A percentile compares a stretch with the other conserved stretches of the same genome.
These are phyloP conservation scores for Apis cerana DNA, from an alignment of 1,140 invertebrate genomes.

Conservation along the genomic window DNA sequence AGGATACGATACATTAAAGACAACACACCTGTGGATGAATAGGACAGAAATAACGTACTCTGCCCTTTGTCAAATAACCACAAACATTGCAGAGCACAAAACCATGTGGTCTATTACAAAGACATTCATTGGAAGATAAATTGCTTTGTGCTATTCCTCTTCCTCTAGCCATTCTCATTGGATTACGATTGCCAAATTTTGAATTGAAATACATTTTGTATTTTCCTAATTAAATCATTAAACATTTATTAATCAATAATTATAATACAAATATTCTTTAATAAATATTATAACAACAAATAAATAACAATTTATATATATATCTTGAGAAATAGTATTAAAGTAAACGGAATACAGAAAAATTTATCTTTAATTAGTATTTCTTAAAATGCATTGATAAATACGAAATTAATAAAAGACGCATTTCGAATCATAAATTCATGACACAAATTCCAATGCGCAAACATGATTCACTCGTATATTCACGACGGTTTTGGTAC, in stretches of 20 bases:
- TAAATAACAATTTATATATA: background rate
- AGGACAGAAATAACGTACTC: slow-evolving; percentile 56
- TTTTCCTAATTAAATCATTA: background rate
- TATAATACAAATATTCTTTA: background rate
- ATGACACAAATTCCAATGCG: slow-evolving; percentile 27
- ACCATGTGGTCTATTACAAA: slow-evolving; percentile 48
- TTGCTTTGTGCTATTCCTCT: background rate
- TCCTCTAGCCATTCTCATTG: background rate
- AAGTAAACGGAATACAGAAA: background rate
- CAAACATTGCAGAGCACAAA: slow-evolving; percentile 57
- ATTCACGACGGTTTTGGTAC: background rate
- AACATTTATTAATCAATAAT: background rate
- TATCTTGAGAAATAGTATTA: background rate
- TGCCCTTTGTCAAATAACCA: slow-evolving; percentile 53
- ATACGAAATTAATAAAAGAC: slow-evolving; percentile 11
- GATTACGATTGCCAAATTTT: background rate
- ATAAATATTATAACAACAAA: background rate
- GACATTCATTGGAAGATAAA: slow-evolving; percentile 9
- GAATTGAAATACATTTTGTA: background rate
- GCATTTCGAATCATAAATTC: slow-evolving; percentile 30
- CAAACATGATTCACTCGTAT: slow-evolving; percentile 29
- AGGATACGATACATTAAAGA: background rate
- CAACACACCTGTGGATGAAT: slow-evolving; percentile 57
- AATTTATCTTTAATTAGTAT: background rate
- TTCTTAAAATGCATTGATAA: slow-evolving; percentile 16